These are phyloP conservation scores for Pseudococcus jackbeardsleyi DNA, from an alignment of 2,888 invertebrate species.

Conservation along the genomic window DNA sequence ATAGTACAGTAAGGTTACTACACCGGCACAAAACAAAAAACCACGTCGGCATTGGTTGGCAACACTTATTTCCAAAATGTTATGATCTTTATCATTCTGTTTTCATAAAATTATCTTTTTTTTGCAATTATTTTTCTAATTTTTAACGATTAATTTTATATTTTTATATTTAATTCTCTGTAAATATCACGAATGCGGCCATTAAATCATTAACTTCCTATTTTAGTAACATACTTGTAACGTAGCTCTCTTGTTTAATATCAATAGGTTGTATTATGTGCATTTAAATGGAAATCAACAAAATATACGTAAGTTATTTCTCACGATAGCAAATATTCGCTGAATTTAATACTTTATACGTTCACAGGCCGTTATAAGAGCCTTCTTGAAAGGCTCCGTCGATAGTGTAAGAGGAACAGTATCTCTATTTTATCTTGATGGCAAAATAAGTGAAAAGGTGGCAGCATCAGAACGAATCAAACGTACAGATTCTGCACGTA, in stretches of 20 bases:
- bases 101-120: neutral
- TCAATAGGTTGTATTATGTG: neutral
- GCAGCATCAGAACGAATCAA: conserved; percentile 60
- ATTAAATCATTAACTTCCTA: neutral
- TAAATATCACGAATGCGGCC: neutral
- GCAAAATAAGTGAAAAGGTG: conserved; percentile 78
- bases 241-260: neutral
- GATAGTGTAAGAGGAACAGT: conserved; percentile 82
- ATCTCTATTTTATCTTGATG: conserved; percentile 83
- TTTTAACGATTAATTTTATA: neutral
- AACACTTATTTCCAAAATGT: neutral
- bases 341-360: neutral
- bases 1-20: neutral
- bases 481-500: conserved; percentile 48
- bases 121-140: neutral
- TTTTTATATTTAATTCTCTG: neutral
- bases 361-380: conserved; percentile 76
- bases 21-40: neutral
- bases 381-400: conserved; percentile 79
- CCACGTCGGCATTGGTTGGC: conserved; percentile 7
- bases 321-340: neutral
- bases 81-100: neutral
- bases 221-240: neutral
- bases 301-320: conserved; percentile 24
- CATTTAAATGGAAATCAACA: conserved; percentile 45